Base-by-base conservation (phyloP, 2,797 vertebrate genomes). In the Hafferia zeledoni region DNA sequence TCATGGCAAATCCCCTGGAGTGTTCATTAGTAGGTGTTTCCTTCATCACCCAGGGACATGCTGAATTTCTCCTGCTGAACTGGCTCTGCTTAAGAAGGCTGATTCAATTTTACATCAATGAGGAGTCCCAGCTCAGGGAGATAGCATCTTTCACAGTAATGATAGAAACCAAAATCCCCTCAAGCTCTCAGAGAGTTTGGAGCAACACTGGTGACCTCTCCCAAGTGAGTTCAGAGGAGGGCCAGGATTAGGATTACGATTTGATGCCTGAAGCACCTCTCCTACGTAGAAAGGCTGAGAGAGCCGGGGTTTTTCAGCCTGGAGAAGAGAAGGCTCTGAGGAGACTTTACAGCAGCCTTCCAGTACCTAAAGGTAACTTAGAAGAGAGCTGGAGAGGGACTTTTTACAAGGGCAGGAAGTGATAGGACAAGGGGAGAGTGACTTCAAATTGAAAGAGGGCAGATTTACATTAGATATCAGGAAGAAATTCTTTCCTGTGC, bases 221-320 rank as follows among this genome's bases (percentile, higher is more conserved):
- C 31, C 10, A 1, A 10, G 43, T 43, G 49, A 76, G 19, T 44
- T 37, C 24, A 37, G 71, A 63, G 70, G 56, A 76, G 23, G 16
- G 6, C 19, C 23, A 37, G 43, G 19, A 37, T 12, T 63, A 25
- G 50, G 64, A 33, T 56, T 41, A 60, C 7, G 27, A 61, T 61
- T 31, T 37, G 3, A n/a, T 23, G 10, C 4, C 23, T 83, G 70
- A 13, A 63, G 61, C 35, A 63, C 27, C 23, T 17, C 23, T 69
- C 24, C 14, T 50, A 39, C n/a, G 35, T 56, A 60, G 35, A n/a
- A 17, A 59, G 15, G 6, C 0, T 0, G 41, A 31, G 18, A 49
- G 31, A 75, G 23, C 23, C 49, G 27, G 23, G 55, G 4, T 10
- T n/a, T 23, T 24, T 43, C 18, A 41, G 39, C 30, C 41, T 69